Base-by-base conservation (phyloP, 2,797 vertebrate genomes). In the Neomorphus geoffroyi region DNA sequence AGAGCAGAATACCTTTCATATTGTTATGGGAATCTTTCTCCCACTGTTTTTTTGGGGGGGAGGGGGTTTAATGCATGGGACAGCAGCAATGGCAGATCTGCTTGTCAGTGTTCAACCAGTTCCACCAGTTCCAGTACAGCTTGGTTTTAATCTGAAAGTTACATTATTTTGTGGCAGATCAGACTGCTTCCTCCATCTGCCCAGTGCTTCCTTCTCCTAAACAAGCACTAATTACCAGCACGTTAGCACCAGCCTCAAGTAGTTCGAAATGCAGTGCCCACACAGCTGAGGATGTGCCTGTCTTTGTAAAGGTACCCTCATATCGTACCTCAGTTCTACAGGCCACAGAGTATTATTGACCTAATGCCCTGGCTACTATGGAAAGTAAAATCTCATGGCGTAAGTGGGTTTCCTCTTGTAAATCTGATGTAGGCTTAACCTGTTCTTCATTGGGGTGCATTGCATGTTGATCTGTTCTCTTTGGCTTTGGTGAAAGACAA, bases 21-120 rank as follows among this genome's bases (percentile, higher is more conserved):
- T 69, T 61, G 9, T 33, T 72, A 7, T 0, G 10, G 12, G 27
- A 13, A 9, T 6, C 58, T 79, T 56, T 15, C 0, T 41, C 1
- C 32, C 2, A 27, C 1, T 18, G 5, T 17, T 8, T 13, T 48
- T 11, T 51, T 69, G n/a, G n/a, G n/a, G n/a, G n/a, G n/a, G n/a
- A n/a, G n/a, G n/a, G n/a, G n/a, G n/a, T 17, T 64, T 35, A 9
- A 4, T 24, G 7, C 8, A 11, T 35, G 32, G 66, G 35, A 27
- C 18, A 24, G 33, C 37, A 84, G 48, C 39, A 64, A 33, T 32
- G 48, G 39, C 11, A 66, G 17, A 64, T 35, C n/a, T 53, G 83
- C 75, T 75, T 92, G 35, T 74, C 56, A 37, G 41, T 64, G 28
- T 56, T 91, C 70, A 70, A 79, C 83, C 51, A 89, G 66, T 66